A percentile compares a stretch with the other conserved stretches of the same genome.
Conservation (phyloP, 2,797 vertebrate species). For the Nothura maculosa region DNA sequence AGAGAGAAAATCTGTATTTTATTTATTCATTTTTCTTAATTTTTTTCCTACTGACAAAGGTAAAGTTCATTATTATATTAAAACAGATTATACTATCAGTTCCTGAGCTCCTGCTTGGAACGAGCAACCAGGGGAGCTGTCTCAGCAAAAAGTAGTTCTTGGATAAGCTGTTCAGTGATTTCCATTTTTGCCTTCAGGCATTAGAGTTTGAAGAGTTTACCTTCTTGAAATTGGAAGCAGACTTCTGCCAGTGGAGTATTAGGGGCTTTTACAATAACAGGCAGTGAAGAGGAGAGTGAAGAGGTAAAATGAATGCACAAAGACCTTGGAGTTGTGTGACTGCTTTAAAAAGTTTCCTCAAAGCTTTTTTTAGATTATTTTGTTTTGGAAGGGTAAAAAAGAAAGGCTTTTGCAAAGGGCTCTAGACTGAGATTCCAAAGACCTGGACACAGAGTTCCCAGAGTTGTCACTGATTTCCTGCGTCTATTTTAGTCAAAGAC, state of each 20-base stretch:
- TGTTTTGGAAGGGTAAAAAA: rapidly evolving
- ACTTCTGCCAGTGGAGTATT: neutral
- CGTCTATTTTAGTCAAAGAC: neutral
- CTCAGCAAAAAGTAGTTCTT: conserved; percentile 64
- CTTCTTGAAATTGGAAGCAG: conserved; percentile 54
- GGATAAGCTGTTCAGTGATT: conserved; percentile 55
- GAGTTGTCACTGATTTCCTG: neutral
- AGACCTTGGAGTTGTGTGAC: neutral
- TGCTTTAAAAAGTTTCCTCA: neutral
- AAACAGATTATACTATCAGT: conserved; percentile 15
- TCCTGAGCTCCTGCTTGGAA: conserved; percentile 27
- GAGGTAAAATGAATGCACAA: neutral
- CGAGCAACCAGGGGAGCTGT: conserved; percentile 38
- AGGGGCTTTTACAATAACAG: neutral
- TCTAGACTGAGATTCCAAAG: neutral
- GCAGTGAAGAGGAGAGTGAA: neutral
- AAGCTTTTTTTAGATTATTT: neutral
- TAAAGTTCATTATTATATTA: conserved; percentile 41
- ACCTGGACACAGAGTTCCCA: neutral
- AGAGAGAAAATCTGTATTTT: rapidly evolving
- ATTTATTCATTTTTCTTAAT: neutral
- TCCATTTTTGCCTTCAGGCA: conserved; percentile 65
- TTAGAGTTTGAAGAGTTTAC: conserved; percentile 54
- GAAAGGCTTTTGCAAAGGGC: neutral
- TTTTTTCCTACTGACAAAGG: neutral